Conservation (phyloP, 1,140 invertebrate genomes). For the Microplitis demolitor region DNA sequence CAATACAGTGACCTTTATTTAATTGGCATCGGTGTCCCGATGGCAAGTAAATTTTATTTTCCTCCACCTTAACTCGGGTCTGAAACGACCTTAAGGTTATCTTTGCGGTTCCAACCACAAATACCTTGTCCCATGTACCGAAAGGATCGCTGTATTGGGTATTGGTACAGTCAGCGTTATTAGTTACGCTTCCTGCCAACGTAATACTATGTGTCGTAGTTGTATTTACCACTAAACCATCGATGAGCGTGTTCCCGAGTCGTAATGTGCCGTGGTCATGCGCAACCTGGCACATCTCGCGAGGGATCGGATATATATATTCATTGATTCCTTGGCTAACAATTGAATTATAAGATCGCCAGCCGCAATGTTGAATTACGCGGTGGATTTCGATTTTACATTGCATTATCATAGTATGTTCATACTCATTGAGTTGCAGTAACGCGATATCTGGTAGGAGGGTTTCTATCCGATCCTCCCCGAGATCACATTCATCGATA, state of each 20-base stretch:
- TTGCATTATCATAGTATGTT: not conserved
- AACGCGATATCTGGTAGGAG: not conserved
- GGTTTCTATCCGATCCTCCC: not conserved
- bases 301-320: not conserved
- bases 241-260: not conserved
- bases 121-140: slow-evolving; percentile 17
- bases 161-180: slow-evolving; percentile 12
- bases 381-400: slow-evolving; percentile 3
- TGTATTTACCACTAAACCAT: not conserved
- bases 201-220: not conserved
- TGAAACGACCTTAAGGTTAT: slow-evolving; percentile 10
- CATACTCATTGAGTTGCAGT: not conserved
- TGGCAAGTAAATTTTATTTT: slow-evolving; percentile 21
- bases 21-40: slow-evolving; percentile 19
- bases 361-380: not conserved
- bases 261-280: not conserved
- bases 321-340: not conserved
- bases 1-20: slow-evolving; percentile 19
- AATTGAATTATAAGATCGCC: not conserved
- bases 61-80: slow-evolving; percentile 4
- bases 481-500: not conserved
- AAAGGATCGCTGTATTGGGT: slow-evolving; percentile 18
- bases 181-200: too few relatives aligned
- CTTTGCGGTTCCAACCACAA: slow-evolving; percentile 12
- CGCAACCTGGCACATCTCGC: not conserved